phyloP scores from a whole-genome alignment of 2,113 vertebrate species.

The Psittacus erithacus region DNA sequence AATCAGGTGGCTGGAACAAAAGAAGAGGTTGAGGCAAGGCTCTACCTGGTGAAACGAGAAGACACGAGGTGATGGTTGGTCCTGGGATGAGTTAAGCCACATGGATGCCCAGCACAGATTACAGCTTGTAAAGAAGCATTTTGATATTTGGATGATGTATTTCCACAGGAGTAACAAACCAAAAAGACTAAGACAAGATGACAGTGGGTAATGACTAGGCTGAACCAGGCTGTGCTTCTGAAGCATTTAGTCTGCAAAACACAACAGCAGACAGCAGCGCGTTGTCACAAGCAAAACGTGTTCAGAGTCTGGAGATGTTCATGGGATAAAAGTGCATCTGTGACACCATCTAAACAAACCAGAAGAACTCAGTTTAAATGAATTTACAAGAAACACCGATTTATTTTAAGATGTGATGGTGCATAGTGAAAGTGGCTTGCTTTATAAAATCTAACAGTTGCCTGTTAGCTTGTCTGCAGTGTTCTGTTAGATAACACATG shows the following conservation, averaged over 20 bases:
- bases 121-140: not conserved
- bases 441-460: not conserved
- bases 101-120: not conserved
- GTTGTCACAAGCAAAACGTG: not conserved
- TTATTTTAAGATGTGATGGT: not conserved
- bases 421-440: not conserved
- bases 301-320: not conserved
- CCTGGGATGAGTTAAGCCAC: not conserved
- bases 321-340: not conserved
- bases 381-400: not conserved
- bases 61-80: not conserved
- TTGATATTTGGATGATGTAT: not conserved
- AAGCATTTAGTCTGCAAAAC: not conserved
- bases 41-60: not conserved
- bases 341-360: not conserved
- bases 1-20: not conserved
- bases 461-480: not conserved
- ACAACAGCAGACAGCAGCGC: not conserved
- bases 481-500: not conserved
- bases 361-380: accelerated
- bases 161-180: not conserved
- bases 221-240: not conserved
- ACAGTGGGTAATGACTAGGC: not conserved
- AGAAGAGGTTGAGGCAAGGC: not conserved
- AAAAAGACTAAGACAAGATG: not conserved